A percentile compares a stretch with the other conserved stretches of the same genome.
These are phyloP conservation scores for Camelus bactrianus DNA, from an alignment of 2,113 vertebrate genomes.

Conservation along the genomic window DNA sequence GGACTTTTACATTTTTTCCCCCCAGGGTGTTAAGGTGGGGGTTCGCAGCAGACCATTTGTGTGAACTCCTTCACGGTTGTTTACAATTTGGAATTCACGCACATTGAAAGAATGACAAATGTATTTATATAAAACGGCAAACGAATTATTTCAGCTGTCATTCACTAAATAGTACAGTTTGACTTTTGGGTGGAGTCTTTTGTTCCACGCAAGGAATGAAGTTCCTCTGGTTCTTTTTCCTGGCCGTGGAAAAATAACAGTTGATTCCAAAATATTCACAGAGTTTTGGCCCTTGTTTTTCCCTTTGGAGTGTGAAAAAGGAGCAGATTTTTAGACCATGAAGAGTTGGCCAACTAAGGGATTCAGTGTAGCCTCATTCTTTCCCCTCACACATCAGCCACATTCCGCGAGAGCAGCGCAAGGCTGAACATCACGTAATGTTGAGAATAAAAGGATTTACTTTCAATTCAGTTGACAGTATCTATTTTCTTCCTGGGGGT, in stretches of 20 bases:
- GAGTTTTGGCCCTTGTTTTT: background rate
- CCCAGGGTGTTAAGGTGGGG: rapidly evolving
- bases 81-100: background rate
- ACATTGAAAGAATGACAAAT: background rate
- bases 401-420: background rate
- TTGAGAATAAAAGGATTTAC: background rate
- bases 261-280: background rate
- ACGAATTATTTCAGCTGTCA: background rate
- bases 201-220: background rate
- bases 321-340: background rate
- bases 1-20: background rate
- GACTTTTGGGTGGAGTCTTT: background rate
- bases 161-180: background rate
- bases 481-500: background rate
- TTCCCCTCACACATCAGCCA: rapidly evolving
- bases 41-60: background rate
- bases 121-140: background rate
- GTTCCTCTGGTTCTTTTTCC: background rate
- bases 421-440: background rate
- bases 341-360: background rate
- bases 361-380: background rate
- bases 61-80: background rate
- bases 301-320: background rate
- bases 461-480: background rate
- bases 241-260: background rate